phyloP scores from a whole-genome alignment of 2,113 vertebrate genomes.

The Glaucomys volans region DNA sequence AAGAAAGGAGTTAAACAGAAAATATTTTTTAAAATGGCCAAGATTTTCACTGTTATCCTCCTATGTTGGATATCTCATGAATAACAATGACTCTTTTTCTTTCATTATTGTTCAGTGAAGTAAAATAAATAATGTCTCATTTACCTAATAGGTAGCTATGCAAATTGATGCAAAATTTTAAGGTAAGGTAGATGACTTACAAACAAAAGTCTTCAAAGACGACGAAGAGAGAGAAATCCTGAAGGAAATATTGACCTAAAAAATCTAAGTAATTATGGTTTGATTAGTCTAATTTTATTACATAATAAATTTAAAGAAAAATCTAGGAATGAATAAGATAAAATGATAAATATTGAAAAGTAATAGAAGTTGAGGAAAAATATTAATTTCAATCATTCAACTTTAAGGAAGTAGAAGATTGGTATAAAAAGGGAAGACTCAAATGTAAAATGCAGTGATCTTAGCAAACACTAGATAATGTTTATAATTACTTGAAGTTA shows the following conservation, averaged over 20 bases:
- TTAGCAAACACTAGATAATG: not conserved
- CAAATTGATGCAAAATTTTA: not conserved
- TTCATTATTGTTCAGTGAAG: not conserved
- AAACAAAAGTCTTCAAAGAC: not conserved
- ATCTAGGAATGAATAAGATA: not conserved
- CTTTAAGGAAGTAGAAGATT: not conserved
- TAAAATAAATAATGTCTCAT: not conserved
- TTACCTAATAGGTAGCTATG: not conserved
- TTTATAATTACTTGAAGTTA: conserved; percentile 5
- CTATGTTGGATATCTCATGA: not conserved
- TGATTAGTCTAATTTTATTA: conserved; percentile 24
- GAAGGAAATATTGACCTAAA: not conserved
- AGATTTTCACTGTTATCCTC: not conserved
- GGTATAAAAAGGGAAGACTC: not conserved
- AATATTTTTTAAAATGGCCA: not conserved
- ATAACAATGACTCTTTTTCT: not conserved
- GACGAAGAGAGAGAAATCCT: not conserved
- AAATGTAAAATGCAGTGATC: conserved; percentile 32
- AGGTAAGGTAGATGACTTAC: not conserved
- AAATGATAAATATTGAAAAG: not conserved
- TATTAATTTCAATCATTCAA: not conserved
- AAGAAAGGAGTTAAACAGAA: not conserved
- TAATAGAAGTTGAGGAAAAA: not conserved
- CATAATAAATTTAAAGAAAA: not conserved
- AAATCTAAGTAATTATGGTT: not conserved